Evolutionary conservation across 2,113 vertebrate species (phyloP).

Genomic region (Theristicus caerulescens): DNA sequence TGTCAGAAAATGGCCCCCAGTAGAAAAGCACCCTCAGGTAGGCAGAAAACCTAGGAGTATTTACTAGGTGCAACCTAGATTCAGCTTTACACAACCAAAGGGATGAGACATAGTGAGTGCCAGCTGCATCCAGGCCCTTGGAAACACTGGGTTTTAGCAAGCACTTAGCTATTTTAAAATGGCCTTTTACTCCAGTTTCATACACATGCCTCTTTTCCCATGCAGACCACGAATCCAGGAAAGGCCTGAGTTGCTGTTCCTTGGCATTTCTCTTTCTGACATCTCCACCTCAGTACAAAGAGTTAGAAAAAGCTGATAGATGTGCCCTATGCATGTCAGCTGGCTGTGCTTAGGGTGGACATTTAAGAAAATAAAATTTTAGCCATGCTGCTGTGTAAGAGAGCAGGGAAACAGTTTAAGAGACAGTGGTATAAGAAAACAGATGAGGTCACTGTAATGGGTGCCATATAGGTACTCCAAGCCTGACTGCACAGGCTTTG

Average conservation of each 20-base stretch:
- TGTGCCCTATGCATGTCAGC: background rate
- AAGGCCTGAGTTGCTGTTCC: background rate
- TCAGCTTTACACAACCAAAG: background rate
- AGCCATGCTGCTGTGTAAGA: background rate
- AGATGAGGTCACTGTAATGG: background rate
- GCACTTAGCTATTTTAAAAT: background rate
- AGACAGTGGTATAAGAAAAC: background rate
- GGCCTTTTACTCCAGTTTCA: background rate
- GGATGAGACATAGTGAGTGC: background rate
- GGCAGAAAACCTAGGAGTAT: background rate
- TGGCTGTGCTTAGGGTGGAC: background rate
- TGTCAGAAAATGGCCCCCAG: conserved; percentile 9
- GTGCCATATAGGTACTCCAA: background rate
- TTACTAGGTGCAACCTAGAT: background rate
- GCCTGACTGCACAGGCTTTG: background rate
- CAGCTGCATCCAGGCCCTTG: background rate
- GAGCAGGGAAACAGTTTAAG: background rate
- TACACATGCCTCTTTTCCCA: background rate
- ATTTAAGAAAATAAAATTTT: background rate
- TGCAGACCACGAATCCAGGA: background rate
- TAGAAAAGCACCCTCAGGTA: background rate
- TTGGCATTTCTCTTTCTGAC: background rate
- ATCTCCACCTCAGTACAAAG: background rate
- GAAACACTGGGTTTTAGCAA: background rate
- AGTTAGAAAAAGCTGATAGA: background rate